Conservation (phyloP, 92 coral and sea anemone genomes). For the Epizoanthus scotinus region DNA sequence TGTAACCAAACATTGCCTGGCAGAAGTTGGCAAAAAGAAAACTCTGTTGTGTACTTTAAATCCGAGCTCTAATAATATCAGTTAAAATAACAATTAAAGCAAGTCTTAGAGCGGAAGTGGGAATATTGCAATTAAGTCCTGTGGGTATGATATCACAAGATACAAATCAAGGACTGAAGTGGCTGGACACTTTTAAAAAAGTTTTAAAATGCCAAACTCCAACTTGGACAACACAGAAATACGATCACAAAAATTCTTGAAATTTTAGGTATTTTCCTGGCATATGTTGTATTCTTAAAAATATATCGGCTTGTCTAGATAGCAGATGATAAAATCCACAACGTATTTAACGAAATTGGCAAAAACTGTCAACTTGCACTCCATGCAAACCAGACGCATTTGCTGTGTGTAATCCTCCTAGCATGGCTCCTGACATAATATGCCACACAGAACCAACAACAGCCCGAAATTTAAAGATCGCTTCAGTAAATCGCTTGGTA, state of each 20-base stretch:
- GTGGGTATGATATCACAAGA: too few species aligned
- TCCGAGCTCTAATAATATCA: too few species aligned
- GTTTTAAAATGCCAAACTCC: too few species aligned
- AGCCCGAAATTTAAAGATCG: not conserved
- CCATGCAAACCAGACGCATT: not conserved
- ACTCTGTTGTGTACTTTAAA: too few species aligned
- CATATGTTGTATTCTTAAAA: slow-evolving; percentile 10
- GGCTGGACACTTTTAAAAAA: not conserved
- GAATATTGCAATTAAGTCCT: too few species aligned
- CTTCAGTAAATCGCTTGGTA: not conserved
- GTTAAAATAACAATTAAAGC: too few species aligned
- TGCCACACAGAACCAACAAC: too few species aligned
- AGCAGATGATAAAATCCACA: slow-evolving; percentile 30
- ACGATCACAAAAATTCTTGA: slow-evolving; percentile 16
- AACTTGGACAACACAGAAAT: not conserved
- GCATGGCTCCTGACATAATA: not conserved
- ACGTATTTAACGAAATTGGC: slow-evolving; percentile 6
- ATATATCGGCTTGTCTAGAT: slow-evolving; percentile 26
- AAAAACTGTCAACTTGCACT: slow-evolving; percentile 12
- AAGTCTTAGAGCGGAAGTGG: too few species aligned
- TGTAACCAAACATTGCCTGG: too few species aligned
- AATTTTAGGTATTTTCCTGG: slow-evolving; percentile 31
- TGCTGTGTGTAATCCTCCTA: too few species aligned
- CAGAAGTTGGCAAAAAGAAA: too few species aligned
- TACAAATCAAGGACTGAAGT: too few species aligned